A percentile compares a stretch with the other conserved stretches of the same genome.
Evolutionary conservation across 2,113 vertebrate species (phyloP).

Genomic region (Cavia porcellus): DNA sequence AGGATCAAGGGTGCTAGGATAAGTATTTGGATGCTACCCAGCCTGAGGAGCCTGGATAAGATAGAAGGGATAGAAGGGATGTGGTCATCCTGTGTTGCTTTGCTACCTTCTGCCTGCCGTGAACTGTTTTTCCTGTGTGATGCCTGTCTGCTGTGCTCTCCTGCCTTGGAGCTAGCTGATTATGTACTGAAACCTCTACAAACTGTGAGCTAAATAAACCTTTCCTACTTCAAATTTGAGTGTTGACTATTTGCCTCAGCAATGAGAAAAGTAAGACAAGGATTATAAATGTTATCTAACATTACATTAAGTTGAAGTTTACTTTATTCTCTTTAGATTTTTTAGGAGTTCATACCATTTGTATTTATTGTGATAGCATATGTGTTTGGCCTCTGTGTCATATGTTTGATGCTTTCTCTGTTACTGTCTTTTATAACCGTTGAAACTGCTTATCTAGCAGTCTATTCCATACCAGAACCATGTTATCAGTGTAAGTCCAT

Average conservation of each 20-base stretch:
- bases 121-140: too few relatives aligned
- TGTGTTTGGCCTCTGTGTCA: background rate
- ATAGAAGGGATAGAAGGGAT: background rate
- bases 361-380: background rate
- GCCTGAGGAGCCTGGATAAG: background rate
- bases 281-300: slow-evolving; percentile 21
- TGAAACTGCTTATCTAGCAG: background rate
- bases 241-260: too few relatives aligned
- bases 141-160: too few relatives aligned
- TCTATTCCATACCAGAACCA: background rate
- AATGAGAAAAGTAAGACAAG: background rate
- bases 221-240: too few relatives aligned
- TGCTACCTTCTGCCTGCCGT: background rate
- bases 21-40: background rate
- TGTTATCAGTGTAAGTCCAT: background rate
- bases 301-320: background rate
- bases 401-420: background rate
- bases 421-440: background rate
- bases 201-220: too few relatives aligned
- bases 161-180: too few relatives aligned
- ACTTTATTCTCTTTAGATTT: background rate
- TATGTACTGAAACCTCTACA: too few relatives aligned
- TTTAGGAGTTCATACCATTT: background rate
- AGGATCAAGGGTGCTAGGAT: background rate
- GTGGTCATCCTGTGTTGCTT: background rate